phyloP scores from a whole-genome alignment of 2,113 vertebrate species.

The Elephas maximus region DNA sequence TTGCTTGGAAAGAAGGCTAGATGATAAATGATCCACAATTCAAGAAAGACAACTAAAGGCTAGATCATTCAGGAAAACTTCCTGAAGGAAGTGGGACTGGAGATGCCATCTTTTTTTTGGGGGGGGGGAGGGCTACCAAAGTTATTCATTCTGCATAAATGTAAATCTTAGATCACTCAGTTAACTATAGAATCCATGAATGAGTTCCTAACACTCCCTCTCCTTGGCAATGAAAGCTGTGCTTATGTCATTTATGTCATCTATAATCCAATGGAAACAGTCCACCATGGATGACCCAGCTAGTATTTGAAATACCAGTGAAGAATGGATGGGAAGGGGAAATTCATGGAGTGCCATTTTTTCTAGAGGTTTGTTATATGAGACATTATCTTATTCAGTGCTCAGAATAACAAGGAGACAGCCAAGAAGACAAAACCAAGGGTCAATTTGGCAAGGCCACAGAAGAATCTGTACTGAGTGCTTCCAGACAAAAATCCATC shows the following conservation, averaged over 20 bases:
- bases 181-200: neutral
- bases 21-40: neutral
- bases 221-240: neutral
- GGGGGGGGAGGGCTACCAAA: neutral
- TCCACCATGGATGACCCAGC: neutral
- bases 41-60: neutral
- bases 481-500: neutral
- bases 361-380: no score
- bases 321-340: no score
- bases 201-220: neutral
- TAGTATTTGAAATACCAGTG: neutral
- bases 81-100: neutral
- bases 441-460: neutral
- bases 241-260: neutral
- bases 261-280: no score
- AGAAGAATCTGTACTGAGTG: neutral
- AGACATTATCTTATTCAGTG: no score
- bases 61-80: neutral
- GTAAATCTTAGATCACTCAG: neutral
- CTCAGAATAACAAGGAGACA: neutral
- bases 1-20: neutral
- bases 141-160: neutral
- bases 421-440: neutral
- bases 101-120: neutral
- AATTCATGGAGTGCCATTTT: no score